Conservation (phyloP, 2,888 invertebrate species). For the Eristalinus aeneus region DNA sequence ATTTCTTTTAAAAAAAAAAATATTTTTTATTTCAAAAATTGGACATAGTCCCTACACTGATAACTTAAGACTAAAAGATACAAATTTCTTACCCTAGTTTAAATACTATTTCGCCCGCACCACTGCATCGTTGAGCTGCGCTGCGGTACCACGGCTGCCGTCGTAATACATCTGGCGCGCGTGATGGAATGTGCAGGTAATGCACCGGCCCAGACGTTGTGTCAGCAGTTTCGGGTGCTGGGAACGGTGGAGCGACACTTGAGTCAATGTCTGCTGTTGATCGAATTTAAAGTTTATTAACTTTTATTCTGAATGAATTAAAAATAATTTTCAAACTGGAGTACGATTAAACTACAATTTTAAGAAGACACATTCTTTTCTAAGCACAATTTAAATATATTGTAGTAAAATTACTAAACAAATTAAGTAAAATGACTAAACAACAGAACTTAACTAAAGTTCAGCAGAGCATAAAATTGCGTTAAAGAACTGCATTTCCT, state of each 20-base stretch:
- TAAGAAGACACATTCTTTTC: neutral
- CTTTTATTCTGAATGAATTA: no score
- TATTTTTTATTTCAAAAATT: neutral
- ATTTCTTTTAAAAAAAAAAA: neutral
- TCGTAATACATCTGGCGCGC: neutral
- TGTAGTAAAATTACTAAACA: no score
- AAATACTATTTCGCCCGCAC: constrained; percentile 1
- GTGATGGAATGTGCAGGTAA: constrained; percentile 4
- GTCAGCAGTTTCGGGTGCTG: neutral
- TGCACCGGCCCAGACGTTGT: neutral
- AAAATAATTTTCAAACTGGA: no score
- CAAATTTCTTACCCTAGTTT: neutral
- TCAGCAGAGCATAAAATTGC: no score
- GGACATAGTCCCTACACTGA: neutral
- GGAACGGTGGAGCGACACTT: neutral
- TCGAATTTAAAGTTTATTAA: neutral
- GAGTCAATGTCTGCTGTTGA: neutral
- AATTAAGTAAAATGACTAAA: no score
- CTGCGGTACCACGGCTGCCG: constrained; percentile 2
- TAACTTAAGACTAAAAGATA: neutral
- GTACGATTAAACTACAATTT: neutral
- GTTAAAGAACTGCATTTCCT: no score
- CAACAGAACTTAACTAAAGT: no score
- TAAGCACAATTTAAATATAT: no score
- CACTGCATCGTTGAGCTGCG: no score